Evolutionary conservation across 1,140 invertebrate genomes (phyloP), one percentile per base, ranked within the genome.

Genomic region (Rhagoletis pomonella): DNA sequence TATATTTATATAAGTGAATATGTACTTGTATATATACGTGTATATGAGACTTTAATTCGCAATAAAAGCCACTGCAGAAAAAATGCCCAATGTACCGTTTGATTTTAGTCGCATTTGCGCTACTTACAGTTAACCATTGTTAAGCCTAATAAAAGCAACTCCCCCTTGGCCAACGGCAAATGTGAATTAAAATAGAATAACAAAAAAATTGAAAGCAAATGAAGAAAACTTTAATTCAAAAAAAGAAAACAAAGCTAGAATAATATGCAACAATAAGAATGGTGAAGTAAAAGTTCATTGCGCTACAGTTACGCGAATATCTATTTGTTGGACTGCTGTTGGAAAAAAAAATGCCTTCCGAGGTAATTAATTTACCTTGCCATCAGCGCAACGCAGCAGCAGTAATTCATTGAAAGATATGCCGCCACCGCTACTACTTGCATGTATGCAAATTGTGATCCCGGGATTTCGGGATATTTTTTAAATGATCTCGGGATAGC

Each of bases 361-460:
- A 81, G 73, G 73, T 81, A 81, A 81, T 81, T 81, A 81, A 81
- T 81, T 81, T 81, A 81, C 73, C 73, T 81, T 81, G 73, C 44
- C 50, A 81, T 81, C 73, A 81, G 73, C 73, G 14, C 67, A 55
- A 81, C 73, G 73, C 47, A 81, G 19, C 17, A 47, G 47, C 47
- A 17, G 73, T 81, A 81, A 81, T 55, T 81, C 73, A 81, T 81
- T 81, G 73, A 81, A 81, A 81, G 73, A 81, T 81, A 81, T 81
- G 73, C 73, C 44, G 47, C 42, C 69, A n/a, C 69, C 44, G 47
- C 47, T 14, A 17, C 14, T 47, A 39, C 73, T 47, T 47, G 39
- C 39, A 5, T 10, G 10, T 17, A 47, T 44, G 29, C 2, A 50
- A 39, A 67, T 10, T 67, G 39, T 9, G 19, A 42, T n/a, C 62